Evolutionary conservation across 2,888 invertebrate species (phyloP), one percentile per base, ranked within the genome.

Genomic region (Acanthacorydalis orientalis): DNA sequence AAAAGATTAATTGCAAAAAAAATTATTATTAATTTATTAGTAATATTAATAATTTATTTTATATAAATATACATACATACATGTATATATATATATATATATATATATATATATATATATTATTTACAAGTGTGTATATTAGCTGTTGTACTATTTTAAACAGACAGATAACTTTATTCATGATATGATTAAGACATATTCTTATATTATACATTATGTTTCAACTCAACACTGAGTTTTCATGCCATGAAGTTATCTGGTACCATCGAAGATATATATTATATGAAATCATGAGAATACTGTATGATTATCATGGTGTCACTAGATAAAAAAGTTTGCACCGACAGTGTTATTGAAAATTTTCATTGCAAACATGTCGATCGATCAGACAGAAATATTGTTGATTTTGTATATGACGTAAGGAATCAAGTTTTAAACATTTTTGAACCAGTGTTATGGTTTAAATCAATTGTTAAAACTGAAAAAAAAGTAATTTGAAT

Each of bases 161-260:
- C n/a, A n/a, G n/a, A n/a, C n/a, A n/a, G n/a, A n/a, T n/a, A n/a
- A n/a, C n/a, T n/a, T n/a, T n/a, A n/a, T n/a, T n/a, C n/a, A n/a
- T n/a, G n/a, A n/a, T n/a, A n/a, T n/a, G n/a, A n/a, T n/a, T n/a
- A n/a, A n/a, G n/a, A n/a, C n/a, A n/a, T n/a, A n/a, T n/a, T n/a
- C n/a, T n/a, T n/a, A n/a, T n/a, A n/a, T n/a, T n/a, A n/a, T n/a
- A n/a, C n/a, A n/a, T n/a, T n/a, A n/a, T n/a, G 78, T 75, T 57
- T 69, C 72, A 79, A 51, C 64, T 83, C 49, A 73, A 85, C 50
- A 62, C 63, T 34, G 67, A 73, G 54, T 88, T 75, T 61, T 75
- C 77, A 35, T 78, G 77, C 33, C 88, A 88, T 59, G 88, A 89
- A 63, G 74, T 85, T 0, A 64, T 88, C 23, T 89, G 88, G 85